Percentiles rank a stretch among this genome's conserved stretches.
phyloP scores from a whole-genome alignment of 1,140 invertebrate species.

The Marisa cornuarietis region DNA sequence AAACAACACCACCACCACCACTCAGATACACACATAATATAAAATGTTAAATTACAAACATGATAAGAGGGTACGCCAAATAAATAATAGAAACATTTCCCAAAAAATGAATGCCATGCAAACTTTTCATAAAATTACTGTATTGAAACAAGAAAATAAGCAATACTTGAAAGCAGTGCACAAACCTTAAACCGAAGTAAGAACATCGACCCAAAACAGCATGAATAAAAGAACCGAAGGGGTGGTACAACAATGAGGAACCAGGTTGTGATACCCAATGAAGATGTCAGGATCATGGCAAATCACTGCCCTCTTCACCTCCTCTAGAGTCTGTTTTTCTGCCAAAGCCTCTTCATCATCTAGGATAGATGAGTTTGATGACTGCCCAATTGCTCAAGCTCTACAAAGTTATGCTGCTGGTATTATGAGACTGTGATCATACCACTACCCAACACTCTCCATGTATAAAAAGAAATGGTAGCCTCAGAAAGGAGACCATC shows the following conservation, averaged over 20 bases:
- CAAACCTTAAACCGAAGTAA: constrained; percentile 3
- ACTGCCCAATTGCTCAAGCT: too few relatives aligned
- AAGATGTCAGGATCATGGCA: constrained; percentile 42
- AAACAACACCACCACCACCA: background rate
- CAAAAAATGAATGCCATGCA: background rate
- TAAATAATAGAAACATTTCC: background rate
- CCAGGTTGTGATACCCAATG: constrained; percentile 28
- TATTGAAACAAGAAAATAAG: background rate
- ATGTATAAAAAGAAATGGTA: too few relatives aligned
- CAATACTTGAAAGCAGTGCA: background rate
- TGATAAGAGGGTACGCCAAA: background rate
- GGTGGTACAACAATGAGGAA: background rate
- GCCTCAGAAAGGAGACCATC: too few relatives aligned
- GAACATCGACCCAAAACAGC: background rate
- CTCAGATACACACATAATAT: background rate
- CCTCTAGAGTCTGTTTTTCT: constrained; percentile 11
- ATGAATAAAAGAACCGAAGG: background rate
- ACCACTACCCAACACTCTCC: too few relatives aligned
- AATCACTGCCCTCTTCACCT: constrained; percentile 32
- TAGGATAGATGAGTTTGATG: background rate
- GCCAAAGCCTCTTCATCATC: background rate
- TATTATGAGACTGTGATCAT: too few relatives aligned
- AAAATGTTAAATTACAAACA: background rate
- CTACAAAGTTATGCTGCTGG: too few relatives aligned
- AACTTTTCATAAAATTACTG: background rate